phyloP scores from a whole-genome alignment of 2,113 vertebrate genomes.

The Trochalopteron elliotii region DNA sequence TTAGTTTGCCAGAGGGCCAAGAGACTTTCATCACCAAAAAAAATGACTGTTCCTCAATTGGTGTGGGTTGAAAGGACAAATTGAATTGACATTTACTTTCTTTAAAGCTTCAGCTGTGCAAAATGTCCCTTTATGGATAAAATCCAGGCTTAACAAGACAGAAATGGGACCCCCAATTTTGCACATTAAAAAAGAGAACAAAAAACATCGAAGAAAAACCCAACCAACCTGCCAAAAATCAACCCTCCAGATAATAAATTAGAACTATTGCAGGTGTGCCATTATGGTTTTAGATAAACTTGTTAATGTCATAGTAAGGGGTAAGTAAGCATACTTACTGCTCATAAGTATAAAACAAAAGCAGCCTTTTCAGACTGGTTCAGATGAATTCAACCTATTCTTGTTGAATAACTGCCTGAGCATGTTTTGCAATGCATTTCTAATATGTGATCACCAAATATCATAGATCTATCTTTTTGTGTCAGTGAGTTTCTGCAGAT shows the following conservation, averaged over 20 bases:
- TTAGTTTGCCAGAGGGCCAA: not conserved
- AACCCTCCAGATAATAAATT: not conserved
- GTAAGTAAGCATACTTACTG: not conserved
- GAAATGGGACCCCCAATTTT: not conserved
- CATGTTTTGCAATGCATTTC: not conserved
- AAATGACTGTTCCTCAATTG: not conserved
- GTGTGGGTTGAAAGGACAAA: not conserved
- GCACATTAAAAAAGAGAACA: not conserved
- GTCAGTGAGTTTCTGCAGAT: not conserved
- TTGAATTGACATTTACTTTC: not conserved
- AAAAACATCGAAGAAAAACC: rapidly evolving
- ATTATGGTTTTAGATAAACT: not conserved
- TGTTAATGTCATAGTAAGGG: not conserved
- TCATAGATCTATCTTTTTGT: not conserved
- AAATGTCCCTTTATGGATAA: not conserved
- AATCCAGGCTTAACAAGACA: not conserved
- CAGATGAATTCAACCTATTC: not conserved
- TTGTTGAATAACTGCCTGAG: not conserved
- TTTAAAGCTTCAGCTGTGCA: not conserved
- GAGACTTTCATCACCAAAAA: not conserved
- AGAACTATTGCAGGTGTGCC: not conserved
- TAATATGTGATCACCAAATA: not conserved
- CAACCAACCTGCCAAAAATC: not conserved
- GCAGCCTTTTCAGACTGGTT: not conserved
- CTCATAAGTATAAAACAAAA: not conserved